Evolutionary conservation across 2,113 vertebrate species (phyloP).

Genomic region (Cyprinodon brontotheroides): DNA sequence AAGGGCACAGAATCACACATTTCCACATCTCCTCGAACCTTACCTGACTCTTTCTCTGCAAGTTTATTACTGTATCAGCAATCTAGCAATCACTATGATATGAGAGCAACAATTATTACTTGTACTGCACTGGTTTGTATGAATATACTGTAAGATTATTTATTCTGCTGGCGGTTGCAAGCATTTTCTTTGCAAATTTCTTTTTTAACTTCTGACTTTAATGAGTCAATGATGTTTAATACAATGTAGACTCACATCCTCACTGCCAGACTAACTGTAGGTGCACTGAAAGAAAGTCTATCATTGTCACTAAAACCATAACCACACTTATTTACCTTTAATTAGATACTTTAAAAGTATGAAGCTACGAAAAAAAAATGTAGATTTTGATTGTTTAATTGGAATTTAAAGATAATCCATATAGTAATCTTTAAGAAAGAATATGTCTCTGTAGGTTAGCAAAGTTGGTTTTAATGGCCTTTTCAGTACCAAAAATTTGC

Average conservation of each 20-base stretch:
- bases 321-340: neutral
- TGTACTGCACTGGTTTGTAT: slow-evolving; percentile 42
- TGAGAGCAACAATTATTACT: slow-evolving; percentile 36
- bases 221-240: slow-evolving; percentile 11
- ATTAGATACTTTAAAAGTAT: neutral
- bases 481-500: neutral
- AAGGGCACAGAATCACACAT: slow-evolving; percentile 55
- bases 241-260: slow-evolving; percentile 24
- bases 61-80: slow-evolving; percentile 58
- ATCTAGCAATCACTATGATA: slow-evolving; percentile 42
- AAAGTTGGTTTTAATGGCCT: neutral
- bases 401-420: neutral
- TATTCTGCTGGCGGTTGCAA: slow-evolving; percentile 58
- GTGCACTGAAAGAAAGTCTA: neutral
- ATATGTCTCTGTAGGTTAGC: slow-evolving; percentile 1
- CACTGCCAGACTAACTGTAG: slow-evolving; percentile 31
- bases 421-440: slow-evolving; percentile 11
- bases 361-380: neutral
- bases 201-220: neutral
- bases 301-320: neutral
- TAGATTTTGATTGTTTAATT: neutral
- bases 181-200: slow-evolving; percentile 18
- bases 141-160: slow-evolving; percentile 33
- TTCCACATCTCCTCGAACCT: slow-evolving; percentile 18
- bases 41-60: slow-evolving; percentile 52